Percentiles rank a stretch among this genome's conserved stretches.
Evolutionary conservation across 2,797 vertebrate genomes (phyloP).

Genomic region (Perdix hodgsoniae): DNA sequence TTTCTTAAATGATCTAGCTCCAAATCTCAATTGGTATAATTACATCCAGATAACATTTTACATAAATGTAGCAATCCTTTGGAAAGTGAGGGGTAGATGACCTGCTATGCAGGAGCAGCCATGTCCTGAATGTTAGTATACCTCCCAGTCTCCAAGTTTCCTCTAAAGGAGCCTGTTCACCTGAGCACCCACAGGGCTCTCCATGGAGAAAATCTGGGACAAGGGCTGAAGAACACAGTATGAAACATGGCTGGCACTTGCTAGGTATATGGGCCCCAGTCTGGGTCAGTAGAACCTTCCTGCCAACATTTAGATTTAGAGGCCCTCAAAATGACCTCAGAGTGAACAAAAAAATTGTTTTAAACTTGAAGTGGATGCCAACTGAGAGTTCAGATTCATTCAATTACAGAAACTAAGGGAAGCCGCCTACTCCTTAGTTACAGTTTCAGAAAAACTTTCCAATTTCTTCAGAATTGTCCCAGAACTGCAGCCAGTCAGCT

Average conservation of each 20-base stretch:
- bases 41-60: background rate
- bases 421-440: background rate
- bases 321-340: background rate
- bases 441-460: background rate
- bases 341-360: background rate
- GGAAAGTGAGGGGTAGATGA: background rate
- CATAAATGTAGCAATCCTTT: background rate
- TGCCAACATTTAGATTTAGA: background rate
- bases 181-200: background rate
- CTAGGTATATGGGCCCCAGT: accelerated
- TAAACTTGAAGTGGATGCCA: background rate
- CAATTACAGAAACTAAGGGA: background rate
- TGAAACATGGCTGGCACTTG: background rate
- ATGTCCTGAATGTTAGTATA: background rate
- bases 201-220: background rate
- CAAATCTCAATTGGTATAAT: background rate
- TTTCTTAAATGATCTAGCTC: background rate
- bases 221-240: background rate
- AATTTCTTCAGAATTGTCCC: background rate
- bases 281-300: background rate
- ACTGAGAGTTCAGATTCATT: background rate
- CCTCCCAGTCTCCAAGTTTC: background rate
- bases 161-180: background rate
- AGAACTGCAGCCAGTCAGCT: background rate
- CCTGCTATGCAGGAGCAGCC: background rate